Evolutionary conservation across 2,113 vertebrate species (phyloP).

Genomic region (Petaurus breviceps): DNA sequence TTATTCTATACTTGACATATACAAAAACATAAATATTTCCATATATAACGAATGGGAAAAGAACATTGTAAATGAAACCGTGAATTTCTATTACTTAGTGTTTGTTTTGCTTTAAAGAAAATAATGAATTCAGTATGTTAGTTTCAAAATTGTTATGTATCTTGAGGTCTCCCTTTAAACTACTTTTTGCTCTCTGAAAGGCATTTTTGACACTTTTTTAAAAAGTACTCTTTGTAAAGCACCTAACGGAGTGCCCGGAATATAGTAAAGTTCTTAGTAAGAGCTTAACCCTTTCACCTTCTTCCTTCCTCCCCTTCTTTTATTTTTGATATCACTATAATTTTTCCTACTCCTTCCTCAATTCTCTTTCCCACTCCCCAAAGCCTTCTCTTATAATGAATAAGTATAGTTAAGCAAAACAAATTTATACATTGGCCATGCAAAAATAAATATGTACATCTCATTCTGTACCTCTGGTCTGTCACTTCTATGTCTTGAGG

Average conservation of each 20-base stretch:
- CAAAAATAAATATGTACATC: not conserved
- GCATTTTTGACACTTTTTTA: not conserved
- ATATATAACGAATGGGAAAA: not conserved
- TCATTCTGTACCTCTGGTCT: not conserved
- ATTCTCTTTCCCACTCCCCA: not conserved
- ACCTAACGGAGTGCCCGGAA: not conserved
- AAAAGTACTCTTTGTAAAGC: not conserved
- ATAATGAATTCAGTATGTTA: not conserved
- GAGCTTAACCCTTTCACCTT: not conserved
- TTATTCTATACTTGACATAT: not conserved
- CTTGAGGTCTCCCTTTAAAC: not conserved
- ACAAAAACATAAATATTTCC: not conserved
- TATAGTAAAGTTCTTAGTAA: not conserved
- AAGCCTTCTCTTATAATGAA: not conserved
- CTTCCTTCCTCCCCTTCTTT: not conserved
- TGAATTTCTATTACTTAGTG: not conserved
- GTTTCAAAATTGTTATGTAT: not conserved
- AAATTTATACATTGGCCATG: not conserved
- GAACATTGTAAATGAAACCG: not conserved
- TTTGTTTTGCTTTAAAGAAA: not conserved
- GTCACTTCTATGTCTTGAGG: not conserved
- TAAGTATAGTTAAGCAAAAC: not conserved
- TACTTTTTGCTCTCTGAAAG: not conserved
- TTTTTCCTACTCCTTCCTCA: not conserved
- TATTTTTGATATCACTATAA: not conserved